phyloP scores from a whole-genome alignment of 2,888 invertebrate species.

The Meta bourneti region DNA sequence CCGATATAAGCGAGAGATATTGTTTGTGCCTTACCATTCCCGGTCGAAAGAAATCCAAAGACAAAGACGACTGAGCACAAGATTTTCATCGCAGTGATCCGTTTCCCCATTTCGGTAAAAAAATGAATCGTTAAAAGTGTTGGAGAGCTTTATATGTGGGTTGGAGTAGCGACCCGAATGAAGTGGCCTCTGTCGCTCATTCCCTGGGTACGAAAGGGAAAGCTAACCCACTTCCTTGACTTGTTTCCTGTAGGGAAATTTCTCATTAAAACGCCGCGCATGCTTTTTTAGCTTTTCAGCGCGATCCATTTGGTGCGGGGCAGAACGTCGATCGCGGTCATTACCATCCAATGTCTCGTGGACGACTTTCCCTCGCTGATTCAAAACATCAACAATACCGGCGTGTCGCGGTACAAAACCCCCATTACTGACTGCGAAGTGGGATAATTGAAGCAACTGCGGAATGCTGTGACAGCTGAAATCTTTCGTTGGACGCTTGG shows the following conservation, averaged over 20 bases:
- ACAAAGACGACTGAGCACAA: slow-evolving; percentile 63
- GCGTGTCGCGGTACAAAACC: slow-evolving; percentile 1
- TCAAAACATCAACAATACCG: slow-evolving; percentile 33
- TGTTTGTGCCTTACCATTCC: slow-evolving; percentile 44
- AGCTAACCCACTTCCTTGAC: slow-evolving; percentile 73
- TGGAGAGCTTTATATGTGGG: slow-evolving; percentile 73
- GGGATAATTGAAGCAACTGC: too few species aligned
- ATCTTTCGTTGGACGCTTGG: too few species aligned
- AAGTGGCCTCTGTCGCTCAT: slow-evolving; percentile 44
- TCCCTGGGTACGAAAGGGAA: slow-evolving; percentile 74
- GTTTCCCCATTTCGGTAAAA: slow-evolving; percentile 68
- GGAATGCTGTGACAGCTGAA: too few species aligned
- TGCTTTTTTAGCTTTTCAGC: slow-evolving; percentile 55
- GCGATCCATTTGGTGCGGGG: slow-evolving; percentile 50
- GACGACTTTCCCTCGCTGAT: slow-evolving; percentile 17
- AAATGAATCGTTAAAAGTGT: slow-evolving; percentile 68
- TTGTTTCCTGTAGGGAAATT: slow-evolving; percentile 71
- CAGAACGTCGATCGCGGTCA: slow-evolving; percentile 65
- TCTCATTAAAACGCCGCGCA: slow-evolving; percentile 63
- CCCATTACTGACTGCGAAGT: too few species aligned
- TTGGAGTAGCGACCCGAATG: slow-evolving; percentile 69
- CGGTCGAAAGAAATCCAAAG: slow-evolving; percentile 68
- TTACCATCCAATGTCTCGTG: slow-evolving; percentile 58
- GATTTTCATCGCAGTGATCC: slow-evolving; percentile 44
- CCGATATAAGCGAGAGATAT: too few species aligned